phyloP scores from a whole-genome alignment of 2,113 vertebrate genomes.

The Acanthochromis polyacanthus region DNA sequence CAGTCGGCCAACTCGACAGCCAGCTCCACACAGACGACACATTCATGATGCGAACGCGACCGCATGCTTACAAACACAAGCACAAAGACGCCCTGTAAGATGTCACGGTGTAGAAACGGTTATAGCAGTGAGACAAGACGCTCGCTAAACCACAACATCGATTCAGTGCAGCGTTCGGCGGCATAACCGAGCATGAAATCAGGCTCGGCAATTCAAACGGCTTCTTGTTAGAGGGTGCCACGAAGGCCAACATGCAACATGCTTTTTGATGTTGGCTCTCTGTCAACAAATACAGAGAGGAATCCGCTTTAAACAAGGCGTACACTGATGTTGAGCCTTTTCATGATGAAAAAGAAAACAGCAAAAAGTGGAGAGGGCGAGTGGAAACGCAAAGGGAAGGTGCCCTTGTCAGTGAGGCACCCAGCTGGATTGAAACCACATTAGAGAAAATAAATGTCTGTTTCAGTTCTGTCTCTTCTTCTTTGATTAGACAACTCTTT shows the following conservation, averaged over 20 bases:
- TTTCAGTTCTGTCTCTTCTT: too few species aligned
- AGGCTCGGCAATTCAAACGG: conserved; percentile 26
- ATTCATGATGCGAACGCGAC: not conserved
- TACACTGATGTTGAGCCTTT: not conserved
- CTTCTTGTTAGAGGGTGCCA: not conserved
- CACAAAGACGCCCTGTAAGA: not conserved
- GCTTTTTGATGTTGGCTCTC: conserved; percentile 14
- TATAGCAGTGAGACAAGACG: not conserved
- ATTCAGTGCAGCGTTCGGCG: conserved; percentile 17
- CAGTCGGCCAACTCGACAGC: not conserved
- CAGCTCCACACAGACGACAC: not conserved
- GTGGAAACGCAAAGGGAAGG: too few species aligned
- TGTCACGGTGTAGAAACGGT: not conserved
- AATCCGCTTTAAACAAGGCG: not conserved
- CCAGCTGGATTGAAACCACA: too few species aligned
- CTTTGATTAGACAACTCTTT: too few species aligned
- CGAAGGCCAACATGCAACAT: not conserved
- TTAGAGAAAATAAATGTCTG: too few species aligned
- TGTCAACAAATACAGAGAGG: not conserved
- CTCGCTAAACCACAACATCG: conserved; percentile 30
- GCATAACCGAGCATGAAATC: conserved; percentile 54
- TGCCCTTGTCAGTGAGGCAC: too few species aligned
- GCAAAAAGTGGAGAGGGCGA: too few species aligned
- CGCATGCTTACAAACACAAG: not conserved
- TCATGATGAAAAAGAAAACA: too few species aligned